Base-by-base conservation (phyloP, 2,797 vertebrate species). In the Silurus lanzhouensis region DNA sequence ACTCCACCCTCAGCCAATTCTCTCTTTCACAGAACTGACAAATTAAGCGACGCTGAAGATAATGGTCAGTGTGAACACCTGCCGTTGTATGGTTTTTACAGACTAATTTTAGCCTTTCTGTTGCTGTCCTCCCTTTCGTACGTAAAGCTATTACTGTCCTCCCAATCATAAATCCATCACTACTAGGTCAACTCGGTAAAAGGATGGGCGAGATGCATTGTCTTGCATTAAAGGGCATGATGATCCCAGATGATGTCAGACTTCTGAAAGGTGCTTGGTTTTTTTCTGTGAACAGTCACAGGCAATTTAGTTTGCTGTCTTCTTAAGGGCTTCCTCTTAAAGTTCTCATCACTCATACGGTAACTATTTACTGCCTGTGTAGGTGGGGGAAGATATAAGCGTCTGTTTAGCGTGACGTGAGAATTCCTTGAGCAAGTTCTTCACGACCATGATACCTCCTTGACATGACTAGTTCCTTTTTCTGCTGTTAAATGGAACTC, bases 1-100 rank as follows among this genome's bases (percentile, higher is more conserved):
- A 79, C 91, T 91, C 85, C 92, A 82, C 93, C 94, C 89, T 84
- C 79, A 82, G 63, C 19, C 15, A 13, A n/a, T 81, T 81, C 60
- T 72, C 67, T 27, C 76, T 58, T 44, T 68, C 48, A n/a, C 55
- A 82, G 27, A 22, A 46, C 44, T 46, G 79, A 74, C 64, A 83
- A 58, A 77, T 1, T 6, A 38, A 6, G 15, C 17, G 19, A 81
- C 17, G 0, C 0, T 64, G 81, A 76, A 77, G 84, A 87, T 84
- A 85, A 55, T 77, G 17, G 48, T 79, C 70, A 14, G 52, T 31
- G 71, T 9, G 22, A 78, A 66, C 22, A 67, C 76, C 79, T 85
- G 87, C 78, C 46, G 20, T 71, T 61, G 88, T 85, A 84, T 58
- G 38, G 81, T 48, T 83, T 61, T 57, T 61, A 85, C 25, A 10